phyloP scores from a whole-genome alignment of 2,797 vertebrate species.

The Xenentodon cancila region DNA sequence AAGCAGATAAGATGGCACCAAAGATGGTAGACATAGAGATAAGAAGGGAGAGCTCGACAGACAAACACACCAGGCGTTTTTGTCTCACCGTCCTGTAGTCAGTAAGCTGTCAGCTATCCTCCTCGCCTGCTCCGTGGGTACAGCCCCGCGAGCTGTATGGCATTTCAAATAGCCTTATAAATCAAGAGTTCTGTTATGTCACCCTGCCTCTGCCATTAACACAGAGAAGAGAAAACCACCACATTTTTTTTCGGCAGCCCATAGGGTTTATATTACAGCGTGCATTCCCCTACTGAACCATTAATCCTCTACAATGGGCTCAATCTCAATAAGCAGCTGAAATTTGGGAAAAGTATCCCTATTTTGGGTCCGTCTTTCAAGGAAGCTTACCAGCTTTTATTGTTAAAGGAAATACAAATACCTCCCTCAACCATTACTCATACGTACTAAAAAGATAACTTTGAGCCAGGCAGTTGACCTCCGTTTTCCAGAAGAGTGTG shows the following conservation, averaged over 20 bases:
- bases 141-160: conserved; percentile 73
- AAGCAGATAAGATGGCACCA: conserved; percentile 63
- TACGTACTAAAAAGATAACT: conserved; percentile 38
- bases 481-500: conserved; percentile 4
- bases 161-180: conserved; percentile 83
- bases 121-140: conserved; percentile 67
- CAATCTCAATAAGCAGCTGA: conserved; percentile 47
- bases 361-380: conserved; percentile 30
- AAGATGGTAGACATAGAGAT: conserved; percentile 47
- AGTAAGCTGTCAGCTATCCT: conserved; percentile 77
- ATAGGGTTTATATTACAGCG: conserved; percentile 63
- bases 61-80: conserved; percentile 61
- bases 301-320: conserved; percentile 57
- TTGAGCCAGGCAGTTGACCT: conserved; percentile 58
- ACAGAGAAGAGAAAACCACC: conserved; percentile 72
- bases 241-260: conserved; percentile 44
- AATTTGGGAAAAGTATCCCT: conserved; percentile 58
- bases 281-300: conserved; percentile 72
- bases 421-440: conserved; percentile 9
- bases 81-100: conserved; percentile 71
- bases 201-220: conserved; percentile 79
- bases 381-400: conserved; percentile 38
- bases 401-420: not conserved
- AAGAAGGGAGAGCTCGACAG: conserved; percentile 38
- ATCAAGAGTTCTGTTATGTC: conserved; percentile 84